These are phyloP conservation scores for Smittia sp. DNA, from an alignment of 2,888 invertebrate species.

Conservation along the genomic window DNA sequence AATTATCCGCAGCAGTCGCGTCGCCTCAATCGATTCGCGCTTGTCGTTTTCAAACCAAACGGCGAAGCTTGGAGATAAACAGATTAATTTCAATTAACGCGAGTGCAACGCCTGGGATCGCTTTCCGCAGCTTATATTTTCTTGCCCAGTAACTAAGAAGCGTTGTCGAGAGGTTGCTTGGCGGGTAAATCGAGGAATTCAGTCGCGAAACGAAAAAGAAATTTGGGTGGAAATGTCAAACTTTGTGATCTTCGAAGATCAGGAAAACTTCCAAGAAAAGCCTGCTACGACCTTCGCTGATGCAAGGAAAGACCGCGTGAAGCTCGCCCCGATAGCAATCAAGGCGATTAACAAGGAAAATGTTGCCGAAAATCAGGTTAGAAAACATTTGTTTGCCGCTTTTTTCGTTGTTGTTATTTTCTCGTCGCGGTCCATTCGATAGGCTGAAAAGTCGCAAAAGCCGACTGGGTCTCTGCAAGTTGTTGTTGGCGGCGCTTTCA, in stretches of 20 bases:
- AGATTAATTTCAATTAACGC: neutral
- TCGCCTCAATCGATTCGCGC: too few species aligned
- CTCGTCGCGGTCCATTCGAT: neutral
- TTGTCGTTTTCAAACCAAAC: too few species aligned
- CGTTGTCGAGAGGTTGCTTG: neutral
- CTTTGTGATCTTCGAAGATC: conserved; percentile 36
- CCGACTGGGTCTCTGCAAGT: neutral
- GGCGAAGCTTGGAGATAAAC: neutral
- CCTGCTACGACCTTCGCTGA: neutral
- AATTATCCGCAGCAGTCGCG: too few species aligned
- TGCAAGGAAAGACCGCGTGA: conserved; percentile 3
- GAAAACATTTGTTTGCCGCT: conserved; percentile 17
- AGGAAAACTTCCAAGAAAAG: conserved; percentile 25
- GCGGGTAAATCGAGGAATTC: neutral
- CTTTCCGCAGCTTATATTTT: neutral
- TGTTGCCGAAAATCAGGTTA: conserved; percentile 31
- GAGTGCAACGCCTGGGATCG: neutral
- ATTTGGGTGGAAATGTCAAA: neutral
- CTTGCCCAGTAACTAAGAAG: neutral
- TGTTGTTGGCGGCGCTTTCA: conserved; percentile 12
- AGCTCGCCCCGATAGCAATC: neutral
- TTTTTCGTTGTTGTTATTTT: conserved; percentile 7
- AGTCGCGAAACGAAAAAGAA: neutral
- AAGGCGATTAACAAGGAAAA: conserved; percentile 26
- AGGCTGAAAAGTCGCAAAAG: neutral